phyloP scores from a whole-genome alignment of 2,888 invertebrate species.

The Seira musarum region DNA sequence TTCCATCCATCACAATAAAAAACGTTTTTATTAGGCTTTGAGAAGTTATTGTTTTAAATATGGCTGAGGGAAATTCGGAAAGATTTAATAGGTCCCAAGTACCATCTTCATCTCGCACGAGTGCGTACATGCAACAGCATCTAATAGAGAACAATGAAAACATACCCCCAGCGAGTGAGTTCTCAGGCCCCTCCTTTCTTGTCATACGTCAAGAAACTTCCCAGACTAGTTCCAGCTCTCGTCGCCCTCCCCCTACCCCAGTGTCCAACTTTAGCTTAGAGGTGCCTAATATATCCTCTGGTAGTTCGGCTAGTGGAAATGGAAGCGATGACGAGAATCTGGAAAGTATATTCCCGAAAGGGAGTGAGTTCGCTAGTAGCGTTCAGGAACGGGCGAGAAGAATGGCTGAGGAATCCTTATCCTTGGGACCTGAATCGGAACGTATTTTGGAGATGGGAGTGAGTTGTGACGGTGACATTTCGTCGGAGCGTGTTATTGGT shows the following conservation, averaged over 20 bases:
- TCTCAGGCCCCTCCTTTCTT: not conserved
- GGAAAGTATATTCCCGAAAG: conserved; percentile 28
- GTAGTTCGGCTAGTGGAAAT: not conserved
- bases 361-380: not conserved
- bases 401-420: not conserved
- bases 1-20: no score
- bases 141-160: no score
- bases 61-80: no score
- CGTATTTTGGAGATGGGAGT: no score
- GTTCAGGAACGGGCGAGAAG: conserved; percentile 10
- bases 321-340: not conserved
- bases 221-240: not conserved
- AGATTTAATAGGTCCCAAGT: no score
- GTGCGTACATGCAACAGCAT: no score
- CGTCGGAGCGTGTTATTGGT: conserved; percentile 20
- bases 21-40: no score
- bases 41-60: no score
- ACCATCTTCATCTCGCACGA: no score
- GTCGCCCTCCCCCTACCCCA: conserved; percentile 29
- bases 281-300: conserved; percentile 18
- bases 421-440: not conserved
- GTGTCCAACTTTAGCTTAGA: conserved; percentile 34
- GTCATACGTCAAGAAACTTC: conserved; percentile 3
- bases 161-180: no score
- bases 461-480: no score